Evolutionary conservation across 2,888 invertebrate genomes (phyloP).

Genomic region (Oligia strigilis): DNA sequence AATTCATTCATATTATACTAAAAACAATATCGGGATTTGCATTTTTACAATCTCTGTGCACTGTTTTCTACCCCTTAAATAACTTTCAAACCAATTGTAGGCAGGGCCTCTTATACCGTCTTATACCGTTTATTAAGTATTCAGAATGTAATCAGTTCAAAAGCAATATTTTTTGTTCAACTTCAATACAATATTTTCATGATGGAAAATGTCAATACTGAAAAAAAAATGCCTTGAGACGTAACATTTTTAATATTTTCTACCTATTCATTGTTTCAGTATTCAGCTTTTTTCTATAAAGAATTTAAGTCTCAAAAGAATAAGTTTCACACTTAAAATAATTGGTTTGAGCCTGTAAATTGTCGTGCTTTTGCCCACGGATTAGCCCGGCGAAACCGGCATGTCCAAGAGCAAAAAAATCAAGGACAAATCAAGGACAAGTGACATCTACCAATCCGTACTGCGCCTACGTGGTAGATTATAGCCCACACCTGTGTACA

Average conservation of each 20-base stretch:
- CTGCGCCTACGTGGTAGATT: too few relatives aligned
- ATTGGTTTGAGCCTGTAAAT: slow-evolving; percentile 1
- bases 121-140: background rate
- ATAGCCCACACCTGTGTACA: too few relatives aligned
- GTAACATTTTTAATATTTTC: slow-evolving; percentile 42
- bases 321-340: slow-evolving; percentile 2
- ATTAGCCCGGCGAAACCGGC: too few relatives aligned
- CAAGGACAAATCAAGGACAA: too few relatives aligned
- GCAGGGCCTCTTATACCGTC: too few relatives aligned
- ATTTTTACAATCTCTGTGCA: too few relatives aligned
- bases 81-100: too few relatives aligned
- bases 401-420: too few relatives aligned
- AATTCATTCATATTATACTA: too few relatives aligned
- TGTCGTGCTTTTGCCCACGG: too few relatives aligned
- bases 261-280: background rate
- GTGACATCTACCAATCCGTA: background rate
- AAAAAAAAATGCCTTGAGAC: slow-evolving; percentile 32
- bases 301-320: slow-evolving; percentile 19
- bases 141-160: slow-evolving; percentile 27
- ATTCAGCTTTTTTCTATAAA: background rate
- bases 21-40: too few relatives aligned
- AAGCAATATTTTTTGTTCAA: slow-evolving; percentile 51
- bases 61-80: too few relatives aligned
- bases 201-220: slow-evolving; percentile 34
- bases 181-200: slow-evolving; percentile 38